phyloP scores from a whole-genome alignment of 2,113 vertebrate genomes.

The Protomyctophum bolini region DNA sequence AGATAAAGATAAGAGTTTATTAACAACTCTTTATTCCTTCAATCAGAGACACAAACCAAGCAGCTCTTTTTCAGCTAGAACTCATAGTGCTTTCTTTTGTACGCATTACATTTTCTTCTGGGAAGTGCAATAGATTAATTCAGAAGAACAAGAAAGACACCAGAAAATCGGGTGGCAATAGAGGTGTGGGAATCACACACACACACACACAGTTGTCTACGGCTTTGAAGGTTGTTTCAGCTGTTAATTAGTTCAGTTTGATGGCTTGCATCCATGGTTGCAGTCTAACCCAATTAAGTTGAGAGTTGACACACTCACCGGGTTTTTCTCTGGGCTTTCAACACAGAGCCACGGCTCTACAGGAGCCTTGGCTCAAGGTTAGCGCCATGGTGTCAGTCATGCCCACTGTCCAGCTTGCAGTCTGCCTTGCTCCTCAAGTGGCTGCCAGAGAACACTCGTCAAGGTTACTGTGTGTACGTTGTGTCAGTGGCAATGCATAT shows the following conservation, averaged over 20 bases:
- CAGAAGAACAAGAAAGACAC: too few species aligned
- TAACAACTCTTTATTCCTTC: too few species aligned
- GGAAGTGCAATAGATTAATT: too few species aligned
- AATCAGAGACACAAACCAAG: conserved; percentile 18
- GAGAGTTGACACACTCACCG: conserved; percentile 38
- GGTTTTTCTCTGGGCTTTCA: conserved; percentile 55
- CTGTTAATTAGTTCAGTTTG: conserved; percentile 68
- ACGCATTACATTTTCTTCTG: too few species aligned
- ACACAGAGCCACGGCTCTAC: conserved; percentile 42
- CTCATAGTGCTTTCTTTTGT: conserved; percentile 40
- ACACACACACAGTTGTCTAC: conserved; percentile 46
- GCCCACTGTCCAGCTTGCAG: conserved; percentile 50
- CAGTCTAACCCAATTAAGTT: conserved; percentile 67
- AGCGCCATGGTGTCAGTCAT: conserved; percentile 45
- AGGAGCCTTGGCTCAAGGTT: conserved; percentile 65
- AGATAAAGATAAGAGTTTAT: neutral
- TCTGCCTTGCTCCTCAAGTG: conserved; percentile 54
- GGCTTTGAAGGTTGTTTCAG: conserved; percentile 69
- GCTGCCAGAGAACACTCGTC: conserved; percentile 57
- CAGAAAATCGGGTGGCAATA: too few species aligned
- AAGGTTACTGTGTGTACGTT: conserved; percentile 54
- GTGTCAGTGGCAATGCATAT: conserved; percentile 49
- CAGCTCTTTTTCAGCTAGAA: conserved; percentile 58
- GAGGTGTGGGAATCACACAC: too few species aligned
- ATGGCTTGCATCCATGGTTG: conserved; percentile 60